Base-by-base conservation (phyloP, 2,888 invertebrate species). In the Zygogramma bicolorata region DNA sequence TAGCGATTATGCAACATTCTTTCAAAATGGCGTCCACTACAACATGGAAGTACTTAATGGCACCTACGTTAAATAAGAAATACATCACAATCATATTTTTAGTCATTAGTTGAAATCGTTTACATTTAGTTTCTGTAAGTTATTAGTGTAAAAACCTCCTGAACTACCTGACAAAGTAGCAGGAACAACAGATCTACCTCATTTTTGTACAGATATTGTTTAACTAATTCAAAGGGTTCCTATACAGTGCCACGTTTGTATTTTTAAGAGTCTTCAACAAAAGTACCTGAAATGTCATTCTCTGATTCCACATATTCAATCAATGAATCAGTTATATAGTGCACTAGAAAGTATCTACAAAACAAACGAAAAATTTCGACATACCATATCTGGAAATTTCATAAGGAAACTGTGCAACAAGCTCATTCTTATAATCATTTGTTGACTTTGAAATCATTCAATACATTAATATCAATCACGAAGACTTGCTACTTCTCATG, bases 41-140 rank as follows among this genome's bases (percentile, higher is more conserved):
- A 84, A 80, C 81, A 76, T 63, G 68, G 73, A n/a, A 79, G 81
- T 81, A 82, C 79, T 80, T 79, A 81, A 81, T 80, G 82, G 79
- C 83, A 83, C 83, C 82, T 82, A 83, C 81, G 81, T 82, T 80
- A 81, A 81, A 80, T 79, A 81, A 81, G 79, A 81, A 81, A 75
- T 80, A 80, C 79, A 81, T 65, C 80, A 69, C 71, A 70, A 73
- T 27, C 25, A 42, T 62, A 42, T 65, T 67, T 74, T 71, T 79
- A 71, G 71, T 74, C 70, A 68, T 67, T 65, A 62, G 65, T 71
- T 73, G 49, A 69, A 68, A 38, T 58, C 1, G 15, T 70, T 76
- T 74, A 67, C 60, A 67, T 73, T 73, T 72, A 53, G n/a, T 53
- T 53, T 53, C 2, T 53, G 15, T 73, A 68, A 70, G 62, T 68